Conservation (phyloP, 2,888 invertebrate species). For the Saturnia pavonia region DNA sequence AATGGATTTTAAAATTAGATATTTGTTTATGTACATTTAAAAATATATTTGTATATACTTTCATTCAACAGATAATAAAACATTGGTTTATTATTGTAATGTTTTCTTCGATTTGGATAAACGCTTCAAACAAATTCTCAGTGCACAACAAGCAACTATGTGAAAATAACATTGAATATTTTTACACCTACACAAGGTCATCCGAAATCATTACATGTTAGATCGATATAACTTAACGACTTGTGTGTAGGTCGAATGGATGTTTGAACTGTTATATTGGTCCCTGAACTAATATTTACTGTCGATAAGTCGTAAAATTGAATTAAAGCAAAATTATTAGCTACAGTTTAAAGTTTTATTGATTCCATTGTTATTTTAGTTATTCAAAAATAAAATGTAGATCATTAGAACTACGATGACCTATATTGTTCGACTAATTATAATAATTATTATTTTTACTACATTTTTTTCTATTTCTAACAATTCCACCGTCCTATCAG, state of each 20-base stretch:
- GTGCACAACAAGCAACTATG: constrained; percentile 18
- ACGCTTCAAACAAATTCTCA: constrained; percentile 16
- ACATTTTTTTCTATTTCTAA: not conserved
- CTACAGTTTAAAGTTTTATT: not conserved
- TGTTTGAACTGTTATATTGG: constrained; percentile 35
- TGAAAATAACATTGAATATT: constrained; percentile 30
- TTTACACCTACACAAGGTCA: constrained; percentile 57
- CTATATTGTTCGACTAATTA: not conserved
- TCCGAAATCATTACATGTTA: constrained; percentile 41
- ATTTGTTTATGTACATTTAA: not conserved
- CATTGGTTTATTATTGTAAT: constrained; percentile 9
- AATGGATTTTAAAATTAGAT: not conserved
- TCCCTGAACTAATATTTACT: constrained; percentile 19
- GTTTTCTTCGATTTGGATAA: constrained; percentile 3
- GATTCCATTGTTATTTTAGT: not conserved
- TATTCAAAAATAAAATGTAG: not conserved
- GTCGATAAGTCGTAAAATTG: not conserved
- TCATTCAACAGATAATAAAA: constrained; percentile 9
- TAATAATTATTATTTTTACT: not conserved
- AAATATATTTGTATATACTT: not conserved
- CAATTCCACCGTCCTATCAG: too few species aligned
- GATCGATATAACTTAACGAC: constrained; percentile 44
- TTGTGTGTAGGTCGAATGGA: constrained; percentile 51
- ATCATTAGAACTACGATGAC: not conserved
- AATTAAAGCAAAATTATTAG: not conserved